A percentile compares a stretch with the other conserved stretches of the same genome.
phyloP scores from a whole-genome alignment of 2,888 invertebrate genomes.

The Phortica okadai region DNA sequence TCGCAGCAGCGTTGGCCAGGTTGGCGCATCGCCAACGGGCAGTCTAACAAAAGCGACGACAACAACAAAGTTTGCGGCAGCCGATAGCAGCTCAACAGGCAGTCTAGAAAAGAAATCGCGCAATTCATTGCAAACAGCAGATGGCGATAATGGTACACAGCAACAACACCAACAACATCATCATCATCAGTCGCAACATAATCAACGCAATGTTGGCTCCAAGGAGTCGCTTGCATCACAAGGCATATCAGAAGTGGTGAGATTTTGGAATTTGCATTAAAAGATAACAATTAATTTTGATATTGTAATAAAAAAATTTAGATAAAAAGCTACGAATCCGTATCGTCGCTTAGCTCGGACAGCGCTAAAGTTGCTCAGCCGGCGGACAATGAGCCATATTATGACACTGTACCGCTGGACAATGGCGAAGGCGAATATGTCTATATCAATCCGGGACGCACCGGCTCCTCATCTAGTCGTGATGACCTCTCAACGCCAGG shows the following conservation, averaged over 20 bases:
- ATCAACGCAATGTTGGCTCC: slow-evolving; percentile 73
- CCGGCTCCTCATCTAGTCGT: slow-evolving; percentile 81
- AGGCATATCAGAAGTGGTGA: slow-evolving; percentile 75
- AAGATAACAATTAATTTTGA: slow-evolving; percentile 8
- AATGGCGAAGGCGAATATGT: slow-evolving; percentile 85
- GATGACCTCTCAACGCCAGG: slow-evolving; percentile 81
- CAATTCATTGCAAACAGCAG: slow-evolving; percentile 63
- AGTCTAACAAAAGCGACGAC: slow-evolving; percentile 67
- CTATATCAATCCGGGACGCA: slow-evolving; percentile 83
- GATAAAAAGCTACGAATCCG: slow-evolving; percentile 83
- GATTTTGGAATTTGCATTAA: slow-evolving; percentile 22
- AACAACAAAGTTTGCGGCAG: slow-evolving; percentile 64
- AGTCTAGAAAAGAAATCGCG: slow-evolving; percentile 73
- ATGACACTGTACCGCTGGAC: slow-evolving; percentile 84
- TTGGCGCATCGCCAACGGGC: slow-evolving; percentile 75
- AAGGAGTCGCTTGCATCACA: slow-evolving; percentile 76
- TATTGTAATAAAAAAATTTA: slow-evolving; percentile 54
- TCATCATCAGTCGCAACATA: slow-evolving; percentile 28
- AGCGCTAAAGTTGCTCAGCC: slow-evolving; percentile 78
- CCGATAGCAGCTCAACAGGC: slow-evolving; percentile 71
- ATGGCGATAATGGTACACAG: slow-evolving; percentile 54
- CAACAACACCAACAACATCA: slow-evolving; percentile 5
- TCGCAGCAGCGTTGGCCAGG: slow-evolving; percentile 44
- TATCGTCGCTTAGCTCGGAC: slow-evolving; percentile 81
- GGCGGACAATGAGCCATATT: slow-evolving; percentile 82